These are phyloP conservation scores for Drosophila ezoana DNA, from an alignment of 2,888 invertebrate species.

Conservation along the genomic window DNA sequence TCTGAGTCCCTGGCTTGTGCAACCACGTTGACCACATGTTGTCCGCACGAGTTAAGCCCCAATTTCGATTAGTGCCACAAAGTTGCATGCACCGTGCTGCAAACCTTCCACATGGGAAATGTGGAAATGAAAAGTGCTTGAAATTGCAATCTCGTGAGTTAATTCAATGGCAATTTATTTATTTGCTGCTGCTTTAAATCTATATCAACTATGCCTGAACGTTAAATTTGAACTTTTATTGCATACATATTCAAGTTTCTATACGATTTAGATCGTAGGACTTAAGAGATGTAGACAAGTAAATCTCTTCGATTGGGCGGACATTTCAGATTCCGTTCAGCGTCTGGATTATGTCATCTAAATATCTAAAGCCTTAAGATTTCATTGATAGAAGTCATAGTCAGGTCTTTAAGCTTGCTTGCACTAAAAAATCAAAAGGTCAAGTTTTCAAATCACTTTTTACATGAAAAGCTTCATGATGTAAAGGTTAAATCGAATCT, in stretches of 20 bases:
- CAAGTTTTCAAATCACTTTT: not conserved
- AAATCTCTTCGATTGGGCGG: too few species aligned
- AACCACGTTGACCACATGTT: conserved; percentile 24
- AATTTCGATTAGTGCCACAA: conserved; percentile 16
- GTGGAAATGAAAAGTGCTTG: not conserved
- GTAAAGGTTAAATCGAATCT: not conserved
- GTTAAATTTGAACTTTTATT: too few species aligned
- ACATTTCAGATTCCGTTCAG: too few species aligned
- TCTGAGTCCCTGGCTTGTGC: not conserved
- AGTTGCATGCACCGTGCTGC: not conserved
- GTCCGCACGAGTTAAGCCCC: not conserved
- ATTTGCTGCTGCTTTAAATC: not conserved
- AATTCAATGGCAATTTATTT: not conserved
- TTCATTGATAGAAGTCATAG: too few species aligned
- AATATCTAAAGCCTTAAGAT: too few species aligned
- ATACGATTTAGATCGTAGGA: too few species aligned
- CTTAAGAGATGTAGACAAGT: too few species aligned
- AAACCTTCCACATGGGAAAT: not conserved
- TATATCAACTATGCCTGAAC: too few species aligned
- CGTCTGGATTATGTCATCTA: too few species aligned
- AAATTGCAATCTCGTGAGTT: not conserved
- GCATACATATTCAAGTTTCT: too few species aligned
- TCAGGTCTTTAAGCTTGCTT: too few species aligned
- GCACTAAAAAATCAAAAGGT: too few species aligned
- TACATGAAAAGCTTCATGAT: not conserved